Conservation (phyloP, 2,797 vertebrate genomes). For the Salmo trutta region DNA sequence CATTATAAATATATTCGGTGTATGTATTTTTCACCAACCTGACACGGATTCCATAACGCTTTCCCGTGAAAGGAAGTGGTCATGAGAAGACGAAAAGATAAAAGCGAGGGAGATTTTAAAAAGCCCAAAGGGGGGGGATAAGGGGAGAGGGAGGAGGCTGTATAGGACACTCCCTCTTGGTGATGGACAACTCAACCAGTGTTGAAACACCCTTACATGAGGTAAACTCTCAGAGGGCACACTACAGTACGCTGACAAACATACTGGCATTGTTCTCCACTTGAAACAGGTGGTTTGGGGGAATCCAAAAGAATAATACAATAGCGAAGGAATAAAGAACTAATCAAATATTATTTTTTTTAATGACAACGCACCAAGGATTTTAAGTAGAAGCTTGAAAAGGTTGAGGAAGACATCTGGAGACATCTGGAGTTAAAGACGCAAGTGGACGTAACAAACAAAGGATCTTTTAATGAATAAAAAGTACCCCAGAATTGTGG, state of each 20-base stretch:
- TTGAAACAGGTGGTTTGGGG: not conserved
- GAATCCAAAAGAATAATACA: not conserved
- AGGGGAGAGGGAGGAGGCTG: conserved; percentile 19
- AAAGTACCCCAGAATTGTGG: conserved; percentile 32
- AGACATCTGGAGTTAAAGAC: conserved; percentile 11
- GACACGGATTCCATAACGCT: conserved; percentile 34
- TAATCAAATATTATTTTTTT: not conserved
- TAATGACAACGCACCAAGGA: not conserved
- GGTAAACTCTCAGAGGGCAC: conserved; percentile 25
- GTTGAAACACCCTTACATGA: conserved; percentile 42
- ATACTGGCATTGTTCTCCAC: not conserved
- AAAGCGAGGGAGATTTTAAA: conserved; percentile 27
- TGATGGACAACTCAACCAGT: conserved; percentile 46
- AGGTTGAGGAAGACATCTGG: conserved; percentile 45
- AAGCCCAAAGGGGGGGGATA: conserved; percentile 16
- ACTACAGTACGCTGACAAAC: conserved; percentile 10
- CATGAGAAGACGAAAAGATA: conserved; percentile 64
- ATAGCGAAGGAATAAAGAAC: not conserved
- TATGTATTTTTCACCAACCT: conserved; percentile 18
- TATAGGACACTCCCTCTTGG: conserved; percentile 67
- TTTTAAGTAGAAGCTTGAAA: not conserved
- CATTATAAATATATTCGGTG: conserved; percentile 9
- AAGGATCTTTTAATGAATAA: conserved; percentile 30
- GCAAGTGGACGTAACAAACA: not conserved
- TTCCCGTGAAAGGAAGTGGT: conserved; percentile 63